These are phyloP conservation scores for Karalla daura DNA, from an alignment of 2,797 vertebrate genomes.

Conservation along the genomic window DNA sequence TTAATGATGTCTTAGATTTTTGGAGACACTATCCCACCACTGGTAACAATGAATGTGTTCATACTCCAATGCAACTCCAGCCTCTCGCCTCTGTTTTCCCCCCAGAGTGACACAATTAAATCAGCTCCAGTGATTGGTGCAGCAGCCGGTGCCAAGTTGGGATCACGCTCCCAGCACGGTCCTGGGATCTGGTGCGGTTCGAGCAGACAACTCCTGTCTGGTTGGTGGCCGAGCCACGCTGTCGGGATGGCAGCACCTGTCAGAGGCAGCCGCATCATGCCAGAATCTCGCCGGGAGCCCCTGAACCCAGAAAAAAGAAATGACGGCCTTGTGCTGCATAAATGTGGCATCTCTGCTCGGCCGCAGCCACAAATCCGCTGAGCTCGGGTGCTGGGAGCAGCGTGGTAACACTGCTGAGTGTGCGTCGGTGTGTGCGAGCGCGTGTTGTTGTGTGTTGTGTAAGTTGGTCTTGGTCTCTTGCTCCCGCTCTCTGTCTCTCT, in stretches of 20 bases:
- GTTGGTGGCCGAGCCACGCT: slow-evolving; percentile 75
- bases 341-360: slow-evolving; percentile 72
- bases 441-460: slow-evolving; percentile 42
- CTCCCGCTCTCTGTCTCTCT: slow-evolving; percentile 70
- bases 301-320: slow-evolving; percentile 72
- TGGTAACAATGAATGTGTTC: slow-evolving; percentile 22
- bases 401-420: slow-evolving; percentile 38
- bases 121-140: slow-evolving; percentile 77
- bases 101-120: slow-evolving; percentile 82
- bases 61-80: slow-evolving; percentile 16
- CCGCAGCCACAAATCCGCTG: slow-evolving; percentile 54
- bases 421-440: slow-evolving; percentile 41
- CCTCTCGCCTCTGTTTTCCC: slow-evolving; percentile 40
- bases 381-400: slow-evolving; percentile 42
- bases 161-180: slow-evolving; percentile 82
- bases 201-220: slow-evolving; percentile 85
- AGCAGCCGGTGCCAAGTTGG: slow-evolving; percentile 78
- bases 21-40: no score
- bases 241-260: slow-evolving; percentile 85
- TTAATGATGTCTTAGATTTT: slow-evolving; percentile 6
- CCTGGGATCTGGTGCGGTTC: slow-evolving; percentile 76
- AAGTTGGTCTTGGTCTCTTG: slow-evolving; percentile 62
- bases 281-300: slow-evolving; percentile 78
- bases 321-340: slow-evolving; percentile 69
- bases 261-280: slow-evolving; percentile 79